Percentiles rank a stretch among this genome's conserved stretches.
Evolutionary conservation across 2,797 vertebrate species (phyloP).

Genomic region (Margarornis squamiger): DNA sequence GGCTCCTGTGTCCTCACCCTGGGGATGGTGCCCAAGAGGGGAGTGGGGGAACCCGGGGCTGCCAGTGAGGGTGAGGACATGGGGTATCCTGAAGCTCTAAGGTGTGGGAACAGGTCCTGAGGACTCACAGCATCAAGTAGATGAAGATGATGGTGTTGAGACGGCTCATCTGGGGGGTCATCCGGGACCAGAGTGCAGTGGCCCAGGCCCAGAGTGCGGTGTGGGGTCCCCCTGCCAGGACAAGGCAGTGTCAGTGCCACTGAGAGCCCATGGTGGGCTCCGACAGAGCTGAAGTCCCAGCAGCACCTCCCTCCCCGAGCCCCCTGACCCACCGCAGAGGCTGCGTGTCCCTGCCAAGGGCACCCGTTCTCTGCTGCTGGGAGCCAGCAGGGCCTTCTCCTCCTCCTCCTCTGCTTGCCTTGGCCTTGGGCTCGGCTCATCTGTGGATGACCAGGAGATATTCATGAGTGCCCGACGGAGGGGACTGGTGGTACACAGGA

Average conservation of each 20-base stretch:
- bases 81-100: rapidly evolving
- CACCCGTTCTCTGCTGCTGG: neutral
- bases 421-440: rapidly evolving
- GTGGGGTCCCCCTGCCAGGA: slow-evolving; percentile 69
- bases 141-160: slow-evolving; percentile 82
- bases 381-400: rapidly evolving
- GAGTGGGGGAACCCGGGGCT: rapidly evolving
- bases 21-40: neutral
- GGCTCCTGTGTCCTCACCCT: rapidly evolving
- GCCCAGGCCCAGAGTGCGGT: slow-evolving; percentile 16
- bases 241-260: neutral
- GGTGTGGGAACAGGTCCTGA: rapidly evolving
- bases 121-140: slow-evolving; percentile 86
- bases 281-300: neutral
- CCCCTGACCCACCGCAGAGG: neutral
- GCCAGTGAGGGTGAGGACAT: rapidly evolving
- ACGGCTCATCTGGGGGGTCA: slow-evolving; percentile 45
- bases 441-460: neutral
- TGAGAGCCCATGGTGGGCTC: rapidly evolving
- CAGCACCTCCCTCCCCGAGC: neutral
- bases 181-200: neutral
- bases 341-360: neutral
- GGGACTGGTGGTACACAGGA: no score
- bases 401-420: neutral
- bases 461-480: neutral